phyloP scores from a whole-genome alignment of 2,888 invertebrate species.

The Operophtera brumata region DNA sequence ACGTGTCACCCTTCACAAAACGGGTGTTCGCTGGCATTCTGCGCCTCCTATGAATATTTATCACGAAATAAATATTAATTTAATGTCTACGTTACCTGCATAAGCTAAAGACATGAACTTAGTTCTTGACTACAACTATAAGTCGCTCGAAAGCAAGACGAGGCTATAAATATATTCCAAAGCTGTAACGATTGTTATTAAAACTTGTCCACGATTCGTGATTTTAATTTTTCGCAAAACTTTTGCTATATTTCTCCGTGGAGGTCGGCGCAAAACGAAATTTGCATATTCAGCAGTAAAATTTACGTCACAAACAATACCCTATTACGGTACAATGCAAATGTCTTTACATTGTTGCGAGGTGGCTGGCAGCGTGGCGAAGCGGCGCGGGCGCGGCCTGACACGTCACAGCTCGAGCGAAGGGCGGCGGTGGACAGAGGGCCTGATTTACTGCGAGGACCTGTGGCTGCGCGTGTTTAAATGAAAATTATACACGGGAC shows the following conservation, averaged over 20 bases:
- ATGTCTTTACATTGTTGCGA: conserved; percentile 76
- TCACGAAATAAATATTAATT: conserved; percentile 19
- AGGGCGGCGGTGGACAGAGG: conserved; percentile 53
- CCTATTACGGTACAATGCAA: conserved; percentile 75
- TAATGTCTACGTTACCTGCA: conserved; percentile 1
- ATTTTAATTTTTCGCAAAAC: conserved; percentile 74
- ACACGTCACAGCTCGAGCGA: conserved; percentile 44
- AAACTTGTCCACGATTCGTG: conserved; percentile 66
- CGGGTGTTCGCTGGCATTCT: conserved; percentile 16
- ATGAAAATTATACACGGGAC: conserved; percentile 73
- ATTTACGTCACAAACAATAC: conserved; percentile 78
- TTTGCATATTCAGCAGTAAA: conserved; percentile 77
- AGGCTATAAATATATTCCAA: conserved; percentile 7
- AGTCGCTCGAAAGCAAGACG: background rate
- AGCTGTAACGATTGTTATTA: conserved; percentile 36
- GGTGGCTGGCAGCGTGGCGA: conserved; percentile 35
- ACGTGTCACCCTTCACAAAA: too few species aligned
- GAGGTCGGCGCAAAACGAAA: conserved; percentile 68
- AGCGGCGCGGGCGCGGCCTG: conserved; percentile 33
- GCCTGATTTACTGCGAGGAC: conserved; percentile 72
- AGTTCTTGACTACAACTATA: background rate
- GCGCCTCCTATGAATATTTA: conserved; percentile 26
- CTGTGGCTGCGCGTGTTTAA: conserved; percentile 72
- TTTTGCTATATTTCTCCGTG: conserved; percentile 73
- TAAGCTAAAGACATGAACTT: background rate